A percentile compares a stretch with the other conserved stretches of the same genome.
phyloP scores from a whole-genome alignment of 2,888 invertebrate genomes.

The Leucophora obtusa region DNA sequence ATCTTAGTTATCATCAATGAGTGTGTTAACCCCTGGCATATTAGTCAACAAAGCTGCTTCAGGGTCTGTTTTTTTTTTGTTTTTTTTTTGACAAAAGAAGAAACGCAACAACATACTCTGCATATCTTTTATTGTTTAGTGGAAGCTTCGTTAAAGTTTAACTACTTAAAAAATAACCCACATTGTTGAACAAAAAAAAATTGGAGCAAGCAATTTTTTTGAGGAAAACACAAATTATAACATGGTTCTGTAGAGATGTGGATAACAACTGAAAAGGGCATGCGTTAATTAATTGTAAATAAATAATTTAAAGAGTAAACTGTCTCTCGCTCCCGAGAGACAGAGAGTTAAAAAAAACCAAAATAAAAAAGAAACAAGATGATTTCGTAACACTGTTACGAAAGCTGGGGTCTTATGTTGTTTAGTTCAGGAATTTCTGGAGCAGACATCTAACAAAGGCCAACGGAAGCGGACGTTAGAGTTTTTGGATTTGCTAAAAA shows the following conservation, averaged over 20 bases:
- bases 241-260: constrained; percentile 30
- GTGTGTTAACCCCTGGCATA: constrained; percentile 44
- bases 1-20: not conserved
- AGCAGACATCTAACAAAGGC: constrained; percentile 66
- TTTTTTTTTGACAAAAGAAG: constrained; percentile 16
- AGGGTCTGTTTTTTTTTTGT: constrained; percentile 44
- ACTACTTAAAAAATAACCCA: constrained; percentile 49
- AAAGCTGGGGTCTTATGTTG: constrained; percentile 39
- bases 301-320: not conserved
- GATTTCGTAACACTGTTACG: constrained; percentile 60
- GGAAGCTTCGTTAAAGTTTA: constrained; percentile 39
- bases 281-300: constrained; percentile 50
- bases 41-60: constrained; percentile 48
- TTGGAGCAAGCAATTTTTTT: constrained; percentile 51
- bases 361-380: constrained; percentile 16
- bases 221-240: constrained; percentile 16
- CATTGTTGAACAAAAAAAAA: constrained; percentile 49
- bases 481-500: constrained; percentile 32
- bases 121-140: not conserved
- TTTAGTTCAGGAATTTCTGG: constrained; percentile 62
- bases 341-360: constrained; percentile 15
- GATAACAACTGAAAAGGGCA: constrained; percentile 30
- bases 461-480: constrained; percentile 65
- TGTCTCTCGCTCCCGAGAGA: not conserved
- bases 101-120: not conserved